phyloP scores from a whole-genome alignment of 2,888 invertebrate species.

The Luffia ferchaultella region DNA sequence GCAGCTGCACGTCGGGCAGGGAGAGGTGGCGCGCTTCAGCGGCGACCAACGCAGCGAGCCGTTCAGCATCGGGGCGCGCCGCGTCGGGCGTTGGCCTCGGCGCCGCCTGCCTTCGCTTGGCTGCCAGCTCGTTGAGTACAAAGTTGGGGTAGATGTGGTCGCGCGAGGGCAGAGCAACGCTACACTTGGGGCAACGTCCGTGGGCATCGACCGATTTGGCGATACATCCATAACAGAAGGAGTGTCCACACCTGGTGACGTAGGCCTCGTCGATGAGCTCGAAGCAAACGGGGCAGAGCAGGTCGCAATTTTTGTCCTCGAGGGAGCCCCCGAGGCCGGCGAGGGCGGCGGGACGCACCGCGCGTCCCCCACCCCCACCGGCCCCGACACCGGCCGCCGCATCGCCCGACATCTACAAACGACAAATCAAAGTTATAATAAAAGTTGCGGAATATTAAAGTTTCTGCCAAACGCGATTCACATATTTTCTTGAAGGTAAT shows the following conservation, averaged over 20 bases:
- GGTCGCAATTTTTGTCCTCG: slow-evolving; percentile 73
- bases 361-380: slow-evolving; percentile 38
- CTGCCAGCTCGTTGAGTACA: slow-evolving; percentile 76
- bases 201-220: slow-evolving; percentile 90
- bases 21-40: slow-evolving; percentile 76
- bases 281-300: slow-evolving; percentile 85
- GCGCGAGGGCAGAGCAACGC: slow-evolving; percentile 71
- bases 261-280: slow-evolving; percentile 89
- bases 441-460: not conserved
- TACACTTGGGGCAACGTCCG: slow-evolving; percentile 86
- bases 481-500: too few species aligned
- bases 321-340: slow-evolving; percentile 71
- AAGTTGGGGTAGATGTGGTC: slow-evolving; percentile 88
- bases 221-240: slow-evolving; percentile 88
- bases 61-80: slow-evolving; percentile 34
- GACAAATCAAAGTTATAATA: not conserved
- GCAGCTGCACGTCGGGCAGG: slow-evolving; percentile 80
- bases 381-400: slow-evolving; percentile 40
- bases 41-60: slow-evolving; percentile 70
- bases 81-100: slow-evolving; percentile 21
- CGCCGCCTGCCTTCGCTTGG: slow-evolving; percentile 6
- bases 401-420: slow-evolving; percentile 36
- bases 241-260: slow-evolving; percentile 92
- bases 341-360: slow-evolving; percentile 49
- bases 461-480: too few species aligned